phyloP scores from a whole-genome alignment of 2,888 invertebrate genomes.

The Micropterix aruncella region DNA sequence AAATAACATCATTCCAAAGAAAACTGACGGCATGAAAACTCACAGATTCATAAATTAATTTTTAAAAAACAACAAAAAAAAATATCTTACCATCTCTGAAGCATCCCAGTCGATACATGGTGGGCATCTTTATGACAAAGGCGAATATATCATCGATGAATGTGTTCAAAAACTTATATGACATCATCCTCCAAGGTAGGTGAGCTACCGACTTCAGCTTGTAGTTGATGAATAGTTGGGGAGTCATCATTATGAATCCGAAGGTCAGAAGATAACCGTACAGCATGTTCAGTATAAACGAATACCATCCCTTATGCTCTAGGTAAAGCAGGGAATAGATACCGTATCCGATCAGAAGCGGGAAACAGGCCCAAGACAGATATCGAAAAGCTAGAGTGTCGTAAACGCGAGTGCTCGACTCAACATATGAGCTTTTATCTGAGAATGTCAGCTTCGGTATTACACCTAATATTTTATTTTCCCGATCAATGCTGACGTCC shows the following conservation, averaged over 20 bases:
- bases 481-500: conserved; percentile 67
- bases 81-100: conserved; percentile 74
- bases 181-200: conserved; percentile 99
- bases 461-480: conserved; percentile 58
- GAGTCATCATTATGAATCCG: conserved; percentile 99
- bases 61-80: conserved; percentile 1
- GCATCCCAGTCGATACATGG: conserved; percentile 94
- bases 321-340: conserved; percentile 89
- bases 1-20: neutral
- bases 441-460: conserved; percentile 69
- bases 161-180: conserved; percentile 98
- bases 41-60: neutral
- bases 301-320: conserved; percentile 99
- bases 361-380: conserved; percentile 91
- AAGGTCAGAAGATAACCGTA: conserved; percentile 97
- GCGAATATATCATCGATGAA: conserved; percentile 99
- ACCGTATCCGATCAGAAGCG: conserved; percentile 85
- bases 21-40: neutral
- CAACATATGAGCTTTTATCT: conserved; percentile 94
- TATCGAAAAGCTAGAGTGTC: conserved; percentile 94
- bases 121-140: conserved; percentile 99
- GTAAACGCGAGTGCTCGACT: conserved; percentile 86
- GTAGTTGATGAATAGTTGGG: conserved; percentile 98
- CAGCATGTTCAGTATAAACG: conserved; percentile 89
- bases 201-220: conserved; percentile 98